A percentile compares a stretch with the other conserved stretches of the same genome.
Conservation (phyloP, 2,113 vertebrate genomes). For the Echinops telfairi region DNA sequence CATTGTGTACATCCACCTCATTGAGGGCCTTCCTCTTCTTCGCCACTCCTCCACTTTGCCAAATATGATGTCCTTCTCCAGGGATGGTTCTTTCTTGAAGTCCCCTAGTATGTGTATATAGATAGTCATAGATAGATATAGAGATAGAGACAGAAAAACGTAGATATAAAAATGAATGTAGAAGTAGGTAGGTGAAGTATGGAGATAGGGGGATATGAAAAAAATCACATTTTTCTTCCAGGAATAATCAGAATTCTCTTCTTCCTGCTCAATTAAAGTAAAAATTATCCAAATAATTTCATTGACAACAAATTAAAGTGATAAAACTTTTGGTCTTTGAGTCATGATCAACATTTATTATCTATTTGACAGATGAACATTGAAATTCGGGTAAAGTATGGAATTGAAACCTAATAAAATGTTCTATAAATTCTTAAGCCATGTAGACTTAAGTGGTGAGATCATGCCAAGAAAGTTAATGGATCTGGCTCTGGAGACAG, state of each 20-base stretch:
- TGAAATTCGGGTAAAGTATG: slow-evolving; percentile 80
- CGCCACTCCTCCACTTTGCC: too few species aligned
- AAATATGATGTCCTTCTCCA: too few species aligned
- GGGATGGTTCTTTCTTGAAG: too few species aligned
- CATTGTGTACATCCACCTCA: too few species aligned
- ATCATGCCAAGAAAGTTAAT: slow-evolving; percentile 87
- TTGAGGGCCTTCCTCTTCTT: too few species aligned
- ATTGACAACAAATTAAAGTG: slow-evolving; percentile 73
- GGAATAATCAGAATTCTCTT: slow-evolving; percentile 47
- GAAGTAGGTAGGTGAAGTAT: too few species aligned
- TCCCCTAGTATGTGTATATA: not conserved
- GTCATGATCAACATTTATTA: slow-evolving; percentile 64
- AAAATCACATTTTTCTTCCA: not conserved
- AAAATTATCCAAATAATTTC: slow-evolving; percentile 68
- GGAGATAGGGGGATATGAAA: not conserved
- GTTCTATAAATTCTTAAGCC: slow-evolving; percentile 86
- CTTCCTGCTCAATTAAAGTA: slow-evolving; percentile 60
- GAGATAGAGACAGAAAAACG: too few species aligned
- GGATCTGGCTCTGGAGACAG: slow-evolving; percentile 75
- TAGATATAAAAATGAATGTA: too few species aligned
- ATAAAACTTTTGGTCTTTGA: slow-evolving; percentile 66
- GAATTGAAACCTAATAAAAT: slow-evolving; percentile 86
- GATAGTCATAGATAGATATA: too few species aligned
- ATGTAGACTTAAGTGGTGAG: slow-evolving; percentile 86
- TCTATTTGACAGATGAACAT: slow-evolving; percentile 75